Percentiles rank a stretch among this genome's conserved stretches.
phyloP scores from a whole-genome alignment of 2,113 vertebrate genomes.

The Serilophus lunatus region DNA sequence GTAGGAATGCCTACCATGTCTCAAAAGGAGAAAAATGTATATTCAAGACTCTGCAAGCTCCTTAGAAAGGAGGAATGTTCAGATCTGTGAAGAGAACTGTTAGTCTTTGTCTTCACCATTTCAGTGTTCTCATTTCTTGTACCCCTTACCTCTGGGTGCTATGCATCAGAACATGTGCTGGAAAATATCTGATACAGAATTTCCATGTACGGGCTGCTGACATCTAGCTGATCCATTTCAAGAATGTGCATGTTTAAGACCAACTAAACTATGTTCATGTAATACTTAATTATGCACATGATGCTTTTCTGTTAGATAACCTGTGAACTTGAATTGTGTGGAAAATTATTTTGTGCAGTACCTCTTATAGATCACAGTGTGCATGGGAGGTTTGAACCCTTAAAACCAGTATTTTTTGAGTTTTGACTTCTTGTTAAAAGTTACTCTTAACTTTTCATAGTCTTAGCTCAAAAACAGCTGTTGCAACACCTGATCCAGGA shows the following conservation, averaged over 20 bases:
- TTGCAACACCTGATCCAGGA: background rate
- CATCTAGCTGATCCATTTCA: background rate
- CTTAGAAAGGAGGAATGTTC: background rate
- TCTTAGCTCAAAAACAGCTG: conserved; percentile 5
- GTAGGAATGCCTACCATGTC: background rate
- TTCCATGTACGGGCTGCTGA: background rate
- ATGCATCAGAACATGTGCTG: background rate
- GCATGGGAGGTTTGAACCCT: background rate
- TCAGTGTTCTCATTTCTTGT: background rate
- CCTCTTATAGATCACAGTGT: accelerated
- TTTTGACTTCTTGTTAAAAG: background rate
- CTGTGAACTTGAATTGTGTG: background rate
- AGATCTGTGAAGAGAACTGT: background rate
- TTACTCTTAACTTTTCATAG: background rate
- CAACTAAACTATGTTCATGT: background rate
- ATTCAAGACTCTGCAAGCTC: background rate
- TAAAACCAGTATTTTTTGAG: background rate
- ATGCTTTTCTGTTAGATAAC: background rate
- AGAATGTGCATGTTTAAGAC: background rate
- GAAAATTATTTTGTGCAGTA: background rate
- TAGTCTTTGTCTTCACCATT: background rate
- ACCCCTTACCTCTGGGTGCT: background rate
- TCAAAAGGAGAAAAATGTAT: background rate
- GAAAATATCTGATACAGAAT: background rate
- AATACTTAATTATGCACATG: background rate